Evolutionary conservation across 1,140 invertebrate species (phyloP).

Genomic region (Himalopsyche phryganea): DNA sequence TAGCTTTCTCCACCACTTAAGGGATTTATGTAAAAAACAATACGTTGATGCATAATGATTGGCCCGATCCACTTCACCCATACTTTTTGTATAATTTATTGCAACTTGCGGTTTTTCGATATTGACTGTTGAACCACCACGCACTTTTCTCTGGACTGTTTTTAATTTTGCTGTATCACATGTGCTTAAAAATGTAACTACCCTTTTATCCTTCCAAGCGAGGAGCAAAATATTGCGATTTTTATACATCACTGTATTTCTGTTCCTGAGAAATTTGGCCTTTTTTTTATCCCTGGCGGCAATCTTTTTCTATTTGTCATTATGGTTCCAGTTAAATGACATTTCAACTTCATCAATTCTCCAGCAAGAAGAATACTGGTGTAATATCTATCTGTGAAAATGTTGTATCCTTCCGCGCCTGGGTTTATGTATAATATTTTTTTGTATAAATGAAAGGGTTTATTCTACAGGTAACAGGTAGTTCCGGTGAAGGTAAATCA

Average conservation of each 20-base stretch:
- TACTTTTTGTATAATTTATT: slow-evolving; percentile 23
- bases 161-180: slow-evolving; percentile 5
- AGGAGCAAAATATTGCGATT: slow-evolving; percentile 22
- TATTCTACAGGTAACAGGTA: slow-evolving; percentile 18
- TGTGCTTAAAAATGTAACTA: slow-evolving; percentile 28
- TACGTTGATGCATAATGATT: slow-evolving; percentile 32
- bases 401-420: slow-evolving; percentile 20
- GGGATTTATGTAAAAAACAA: slow-evolving; percentile 31
- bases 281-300: slow-evolving; percentile 21
- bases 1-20: slow-evolving; percentile 32
- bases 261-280: slow-evolving; percentile 8
- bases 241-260: slow-evolving; percentile 16
- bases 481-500: slow-evolving; percentile 7
- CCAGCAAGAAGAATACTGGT: slow-evolving; percentile 25
- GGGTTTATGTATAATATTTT: slow-evolving; percentile 15
- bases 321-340: slow-evolving; percentile 22
- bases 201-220: slow-evolving; percentile 31
- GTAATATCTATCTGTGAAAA: slow-evolving; percentile 27
- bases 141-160: slow-evolving; percentile 13
- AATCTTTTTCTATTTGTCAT: slow-evolving; percentile 29
- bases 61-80: slow-evolving; percentile 31
- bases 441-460: slow-evolving; percentile 17
- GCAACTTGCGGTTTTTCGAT: slow-evolving; percentile 25
- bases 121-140: slow-evolving; percentile 6
- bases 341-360: slow-evolving; percentile 31